Evolutionary conservation across 2,888 invertebrate species (phyloP), one percentile per base, ranked within the genome.

Genomic region (Phasia obesa): DNA sequence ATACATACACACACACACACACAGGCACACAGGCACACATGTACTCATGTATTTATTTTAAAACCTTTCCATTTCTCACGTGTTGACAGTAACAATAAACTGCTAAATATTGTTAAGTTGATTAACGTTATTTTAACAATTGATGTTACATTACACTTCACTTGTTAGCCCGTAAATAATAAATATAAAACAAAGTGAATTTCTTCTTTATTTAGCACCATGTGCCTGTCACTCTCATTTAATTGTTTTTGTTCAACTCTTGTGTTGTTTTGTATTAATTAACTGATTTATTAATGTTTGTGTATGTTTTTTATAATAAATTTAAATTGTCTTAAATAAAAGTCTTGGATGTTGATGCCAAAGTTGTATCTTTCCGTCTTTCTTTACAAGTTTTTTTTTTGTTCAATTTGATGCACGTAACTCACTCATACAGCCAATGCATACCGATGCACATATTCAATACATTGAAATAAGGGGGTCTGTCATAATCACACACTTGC

Each of bases 121-220:
- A 78, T 82, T 82, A 82, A 64, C 78, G 51, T 53, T 78, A 64
- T 51, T 78, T 51, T 51, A 74, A 78, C 57, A 78, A 74, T 69
- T 74, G 62, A 82, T 78, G 78, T 82, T 64, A 74, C 31, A 64
- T 82, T 64, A 74, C 31, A 64, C 73, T 77, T 81, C 27, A 60
- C 21, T 73, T 53, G 35, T 53, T 57, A 73, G 65, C 35, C 49
- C 27, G 47, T 59, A 38, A 31, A 73, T 55, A 38, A 67, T 55
- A 62, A 42, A 69, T 67, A 23, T 67, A 60, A 71, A 59, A 65
- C 19, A 21, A 53, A 60, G 19, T 42, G 60, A 19, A 44, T 70
- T 62, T 75, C 49, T 60, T 75, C 51, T 44, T 76, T 59, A 65
- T 81, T 76, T 75, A 81, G 23, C 81, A 59, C 65, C 49, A 49